These are phyloP conservation scores for Buceros bicornis DNA, from an alignment of 2,797 vertebrate genomes.

Conservation along the genomic window DNA sequence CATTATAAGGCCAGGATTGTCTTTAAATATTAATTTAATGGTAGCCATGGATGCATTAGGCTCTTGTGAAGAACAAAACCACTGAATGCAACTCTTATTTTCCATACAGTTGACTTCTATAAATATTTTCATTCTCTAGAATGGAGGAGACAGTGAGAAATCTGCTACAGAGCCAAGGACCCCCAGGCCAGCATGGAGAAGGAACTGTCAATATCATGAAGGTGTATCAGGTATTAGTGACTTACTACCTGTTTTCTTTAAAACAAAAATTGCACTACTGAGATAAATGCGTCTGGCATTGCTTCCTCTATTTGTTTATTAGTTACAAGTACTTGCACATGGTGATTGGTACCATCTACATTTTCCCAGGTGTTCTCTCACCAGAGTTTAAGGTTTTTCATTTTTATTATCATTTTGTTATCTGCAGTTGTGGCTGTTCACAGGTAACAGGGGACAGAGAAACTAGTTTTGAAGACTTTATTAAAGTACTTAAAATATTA, in stretches of 20 bases:
- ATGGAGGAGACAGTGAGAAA: slow-evolving; percentile 94
- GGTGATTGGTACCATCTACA: background rate
- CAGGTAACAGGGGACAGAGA: background rate
- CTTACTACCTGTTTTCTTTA: background rate
- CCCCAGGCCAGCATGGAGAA: slow-evolving; percentile 84
- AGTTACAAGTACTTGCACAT: background rate
- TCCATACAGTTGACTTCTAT: slow-evolving; percentile 16
- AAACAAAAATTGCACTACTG: background rate
- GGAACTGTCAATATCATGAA: slow-evolving; percentile 87
- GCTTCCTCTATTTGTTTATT: background rate
- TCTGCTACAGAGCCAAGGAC: slow-evolving; percentile 87
- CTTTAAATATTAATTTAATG: slow-evolving; percentile 68
- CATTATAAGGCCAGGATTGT: slow-evolving; percentile 16
- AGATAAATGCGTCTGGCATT: background rate
- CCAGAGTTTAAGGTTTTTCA: background rate
- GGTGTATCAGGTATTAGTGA: slow-evolving; percentile 85
- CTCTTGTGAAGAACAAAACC: slow-evolving; percentile 22
- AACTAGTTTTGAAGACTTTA: background rate
- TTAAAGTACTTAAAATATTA: background rate
- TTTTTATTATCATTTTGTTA: background rate
- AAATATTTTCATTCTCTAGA: slow-evolving; percentile 79
- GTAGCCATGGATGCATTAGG: slow-evolving; percentile 29
- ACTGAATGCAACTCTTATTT: slow-evolving; percentile 5
- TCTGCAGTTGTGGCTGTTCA: background rate
- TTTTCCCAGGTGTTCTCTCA: background rate